Percentiles rank a stretch among this genome's conserved stretches.
These are phyloP conservation scores for Matsumurasca onukii DNA, from an alignment of 1,140 invertebrate genomes.

Conservation along the genomic window DNA sequence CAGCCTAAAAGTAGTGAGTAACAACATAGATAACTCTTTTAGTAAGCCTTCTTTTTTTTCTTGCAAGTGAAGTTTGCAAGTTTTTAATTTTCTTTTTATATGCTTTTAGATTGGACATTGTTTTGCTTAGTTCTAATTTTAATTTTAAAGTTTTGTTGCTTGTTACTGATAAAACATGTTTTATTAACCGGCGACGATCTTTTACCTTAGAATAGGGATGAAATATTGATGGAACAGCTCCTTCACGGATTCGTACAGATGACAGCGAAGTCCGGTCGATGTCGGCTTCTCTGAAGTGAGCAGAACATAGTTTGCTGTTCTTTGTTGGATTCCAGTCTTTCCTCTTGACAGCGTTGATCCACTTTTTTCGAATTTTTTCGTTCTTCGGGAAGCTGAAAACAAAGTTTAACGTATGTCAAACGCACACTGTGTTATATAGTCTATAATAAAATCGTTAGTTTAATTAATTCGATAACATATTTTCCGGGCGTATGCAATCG, in stretches of 20 bases:
- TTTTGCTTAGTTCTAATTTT: constrained; percentile 11
- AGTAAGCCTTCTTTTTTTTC: constrained; percentile 17
- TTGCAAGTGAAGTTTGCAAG: not conserved
- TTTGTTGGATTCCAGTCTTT: constrained; percentile 29
- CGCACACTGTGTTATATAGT: not conserved
- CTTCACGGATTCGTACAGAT: constrained; percentile 30
- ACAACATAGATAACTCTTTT: too few relatives aligned
- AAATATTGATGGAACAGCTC: constrained; percentile 34
- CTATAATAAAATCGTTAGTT: not conserved
- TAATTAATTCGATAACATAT: not conserved
- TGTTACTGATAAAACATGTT: not conserved
- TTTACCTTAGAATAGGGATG: constrained; percentile 12
- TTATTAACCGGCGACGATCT: constrained; percentile 17
- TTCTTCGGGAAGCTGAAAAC: constrained; percentile 34
- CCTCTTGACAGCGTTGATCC: constrained; percentile 30
- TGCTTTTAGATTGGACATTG: not conserved
- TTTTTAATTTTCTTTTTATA: constrained; percentile 20
- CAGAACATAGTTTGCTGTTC: constrained; percentile 26
- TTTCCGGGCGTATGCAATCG: not conserved
- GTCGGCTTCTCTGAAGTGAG: constrained; percentile 34
- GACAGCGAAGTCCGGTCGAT: constrained; percentile 31
- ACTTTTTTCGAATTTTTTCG: constrained; percentile 10
- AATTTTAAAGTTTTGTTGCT: not conserved
- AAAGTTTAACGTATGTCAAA: not conserved
- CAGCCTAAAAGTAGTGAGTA: too few relatives aligned